Percentiles rank a stretch among this genome's conserved stretches.
Evolutionary conservation across 30 jellyfish, hydroid and myxozoan genomes (phyloP).

Genomic region (Aurelia coerulea): DNA sequence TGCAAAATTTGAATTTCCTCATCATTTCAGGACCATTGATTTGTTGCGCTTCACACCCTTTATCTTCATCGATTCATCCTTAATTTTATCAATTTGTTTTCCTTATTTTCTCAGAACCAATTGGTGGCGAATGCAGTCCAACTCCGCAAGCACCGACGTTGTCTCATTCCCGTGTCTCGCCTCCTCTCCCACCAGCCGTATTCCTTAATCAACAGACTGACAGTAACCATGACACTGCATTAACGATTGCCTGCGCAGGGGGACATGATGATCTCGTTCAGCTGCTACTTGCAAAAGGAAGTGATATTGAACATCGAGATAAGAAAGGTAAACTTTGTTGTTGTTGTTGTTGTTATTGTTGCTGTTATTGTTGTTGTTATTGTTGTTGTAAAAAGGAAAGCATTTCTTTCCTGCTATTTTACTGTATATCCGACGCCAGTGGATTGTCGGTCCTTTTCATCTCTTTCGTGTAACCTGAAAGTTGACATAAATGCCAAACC

Average conservation of each 20-base stretch:
- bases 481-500: too few species aligned
- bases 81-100: too few species aligned
- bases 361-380: neutral
- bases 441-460: too few species aligned
- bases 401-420: too few species aligned
- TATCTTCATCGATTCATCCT: too few species aligned
- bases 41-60: too few species aligned
- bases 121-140: conserved; percentile 98
- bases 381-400: neutral
- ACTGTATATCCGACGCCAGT: too few species aligned
- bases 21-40: too few species aligned
- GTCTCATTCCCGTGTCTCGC: conserved; percentile 85
- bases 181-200: conserved; percentile 89
- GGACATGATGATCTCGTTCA: conserved; percentile 99
- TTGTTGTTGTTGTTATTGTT: neutral
- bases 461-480: too few species aligned
- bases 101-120: conserved; percentile 81
- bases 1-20: too few species aligned
- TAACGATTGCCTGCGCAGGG: conserved; percentile 98
- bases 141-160: conserved; percentile 72
- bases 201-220: conserved; percentile 96
- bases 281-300: conserved; percentile 88
- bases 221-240: conserved; percentile 97
- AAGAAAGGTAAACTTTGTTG: conserved; percentile 80
- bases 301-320: conserved; percentile 96